These are phyloP conservation scores for Acleris literana DNA, from an alignment of 2,888 invertebrate species.

Conservation along the genomic window DNA sequence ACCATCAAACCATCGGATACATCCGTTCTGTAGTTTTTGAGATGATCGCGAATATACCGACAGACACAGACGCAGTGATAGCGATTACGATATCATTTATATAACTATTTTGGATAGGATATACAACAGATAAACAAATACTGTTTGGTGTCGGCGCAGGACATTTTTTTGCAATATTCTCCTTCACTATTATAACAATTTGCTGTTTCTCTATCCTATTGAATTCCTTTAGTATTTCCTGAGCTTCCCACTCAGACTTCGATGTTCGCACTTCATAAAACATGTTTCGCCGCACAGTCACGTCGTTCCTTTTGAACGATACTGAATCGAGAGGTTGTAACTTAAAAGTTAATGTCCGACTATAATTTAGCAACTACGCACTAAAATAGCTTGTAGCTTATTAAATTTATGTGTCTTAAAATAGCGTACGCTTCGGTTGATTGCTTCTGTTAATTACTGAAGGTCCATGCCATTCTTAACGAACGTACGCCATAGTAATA, in stretches of 20 bases:
- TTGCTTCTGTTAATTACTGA: conserved; percentile 19
- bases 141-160: no score
- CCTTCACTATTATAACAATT: background rate
- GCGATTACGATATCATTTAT: no score
- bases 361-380: conserved; percentile 13
- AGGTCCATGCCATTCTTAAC: conserved; percentile 13
- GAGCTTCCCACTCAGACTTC: background rate
- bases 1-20: no score
- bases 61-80: no score
- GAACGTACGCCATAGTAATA: conserved; percentile 3
- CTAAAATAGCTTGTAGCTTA: conserved; percentile 10
- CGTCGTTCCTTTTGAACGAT: conserved; percentile 4
- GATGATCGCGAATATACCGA: no score
- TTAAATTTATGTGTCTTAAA: conserved; percentile 11
- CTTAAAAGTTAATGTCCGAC: conserved; percentile 11
- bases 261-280: conserved; percentile 4
- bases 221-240: background rate
- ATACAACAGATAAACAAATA: no score
- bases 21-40: no score
- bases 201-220: background rate
- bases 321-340: conserved; percentile 16
- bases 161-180: background rate
- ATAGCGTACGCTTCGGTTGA: conserved; percentile 15
- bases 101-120: no score
- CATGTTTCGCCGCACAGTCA: background rate